phyloP scores from a whole-genome alignment of 2,888 invertebrate genomes.

The Busseola fusca region DNA sequence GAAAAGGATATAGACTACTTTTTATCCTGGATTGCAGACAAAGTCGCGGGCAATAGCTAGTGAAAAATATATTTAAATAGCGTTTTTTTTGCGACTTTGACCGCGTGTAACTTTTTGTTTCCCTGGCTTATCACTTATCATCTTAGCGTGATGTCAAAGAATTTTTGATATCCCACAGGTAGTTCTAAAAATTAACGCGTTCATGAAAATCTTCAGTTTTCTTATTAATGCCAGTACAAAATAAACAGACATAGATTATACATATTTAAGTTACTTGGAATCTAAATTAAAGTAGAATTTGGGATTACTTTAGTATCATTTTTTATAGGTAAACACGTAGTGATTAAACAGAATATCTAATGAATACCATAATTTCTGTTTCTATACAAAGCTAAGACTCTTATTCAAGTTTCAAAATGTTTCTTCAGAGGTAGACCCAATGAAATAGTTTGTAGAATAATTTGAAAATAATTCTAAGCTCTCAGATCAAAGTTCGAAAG shows the following conservation, averaged over 20 bases:
- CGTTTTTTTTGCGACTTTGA: neutral
- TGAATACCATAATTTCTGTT: slow-evolving; percentile 6
- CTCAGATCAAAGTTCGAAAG: slow-evolving; percentile 29
- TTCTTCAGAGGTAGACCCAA: slow-evolving; percentile 4
- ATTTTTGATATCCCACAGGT: neutral
- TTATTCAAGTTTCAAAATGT: slow-evolving; percentile 15
- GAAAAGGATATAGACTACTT: no score
- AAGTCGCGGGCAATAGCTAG: no score
- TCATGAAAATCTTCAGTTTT: neutral
- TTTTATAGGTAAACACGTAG: neutral
- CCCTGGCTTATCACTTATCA: neutral
- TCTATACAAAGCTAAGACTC: slow-evolving; percentile 5
- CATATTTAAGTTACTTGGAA: neutral
- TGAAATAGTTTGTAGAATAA: slow-evolving; percentile 23
- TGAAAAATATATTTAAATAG: neutral
- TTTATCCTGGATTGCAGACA: no score
- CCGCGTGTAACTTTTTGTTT: neutral
- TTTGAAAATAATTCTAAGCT: slow-evolving; percentile 20
- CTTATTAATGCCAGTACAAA: neutral
- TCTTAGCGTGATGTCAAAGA: neutral
- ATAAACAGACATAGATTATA: neutral
- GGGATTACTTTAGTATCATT: neutral
- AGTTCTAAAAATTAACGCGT: neutral
- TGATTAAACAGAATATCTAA: slow-evolving; percentile 6
- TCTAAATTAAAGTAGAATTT: neutral